These are phyloP conservation scores for Harlomillsia oculata DNA, from an alignment of 1,140 invertebrate species.

Conservation along the genomic window DNA sequence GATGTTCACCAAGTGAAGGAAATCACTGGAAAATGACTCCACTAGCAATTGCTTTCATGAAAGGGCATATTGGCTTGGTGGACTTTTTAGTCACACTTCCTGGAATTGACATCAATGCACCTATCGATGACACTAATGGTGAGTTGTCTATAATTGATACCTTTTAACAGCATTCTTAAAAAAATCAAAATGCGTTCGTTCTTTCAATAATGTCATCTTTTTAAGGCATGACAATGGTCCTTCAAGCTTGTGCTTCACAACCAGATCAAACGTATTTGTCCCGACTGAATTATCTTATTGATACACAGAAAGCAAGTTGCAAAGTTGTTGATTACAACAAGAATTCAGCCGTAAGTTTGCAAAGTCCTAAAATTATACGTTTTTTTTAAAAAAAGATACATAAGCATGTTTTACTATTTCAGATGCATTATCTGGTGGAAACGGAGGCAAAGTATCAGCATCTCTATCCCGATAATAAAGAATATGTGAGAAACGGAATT, in stretches of 20 bases:
- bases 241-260: conserved; percentile 6
- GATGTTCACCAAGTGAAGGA: conserved; percentile 39
- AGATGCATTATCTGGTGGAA: conserved; percentile 21
- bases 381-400: conserved; percentile 1
- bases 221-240: conserved; percentile 19
- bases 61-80: conserved; percentile 44
- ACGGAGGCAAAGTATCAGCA: conserved; percentile 1
- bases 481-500: background rate
- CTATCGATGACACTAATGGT: conserved; percentile 36
- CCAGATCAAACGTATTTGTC: conserved; percentile 28
- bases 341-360: conserved; percentile 41
- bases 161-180: no score
- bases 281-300: conserved; percentile 42
- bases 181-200: background rate
- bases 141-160: no score
- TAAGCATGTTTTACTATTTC: background rate
- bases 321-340: conserved; percentile 41
- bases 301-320: conserved; percentile 41
- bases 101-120: conserved; percentile 46
- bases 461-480: no score
- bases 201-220: background rate
- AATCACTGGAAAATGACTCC: conserved; percentile 49
- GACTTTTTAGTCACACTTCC: conserved; percentile 43
- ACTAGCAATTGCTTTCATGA: conserved; percentile 45
- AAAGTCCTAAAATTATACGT: background rate